A percentile compares a stretch with the other conserved stretches of the same genome.
Evolutionary conservation across 2,888 invertebrate species (phyloP).

Genomic region (Nezara viridula): DNA sequence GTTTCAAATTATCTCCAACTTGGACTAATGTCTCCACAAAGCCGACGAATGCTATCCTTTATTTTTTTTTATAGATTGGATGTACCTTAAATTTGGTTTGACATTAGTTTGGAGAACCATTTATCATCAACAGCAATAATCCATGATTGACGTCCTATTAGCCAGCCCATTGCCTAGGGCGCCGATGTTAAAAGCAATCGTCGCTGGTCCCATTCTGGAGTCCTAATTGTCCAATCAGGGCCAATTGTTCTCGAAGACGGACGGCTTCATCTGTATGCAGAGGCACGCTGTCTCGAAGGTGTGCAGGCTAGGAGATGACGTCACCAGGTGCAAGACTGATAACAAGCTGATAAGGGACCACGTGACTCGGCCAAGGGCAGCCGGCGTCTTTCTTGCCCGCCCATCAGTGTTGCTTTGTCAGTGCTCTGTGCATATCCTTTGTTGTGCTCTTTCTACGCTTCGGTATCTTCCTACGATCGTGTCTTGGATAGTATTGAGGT

Average conservation of each 20-base stretch:
- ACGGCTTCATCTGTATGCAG: background rate
- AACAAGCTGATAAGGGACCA: slow-evolving; percentile 37
- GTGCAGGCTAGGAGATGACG: background rate
- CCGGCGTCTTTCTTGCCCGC: slow-evolving; percentile 37
- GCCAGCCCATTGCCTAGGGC: background rate
- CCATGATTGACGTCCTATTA: background rate
- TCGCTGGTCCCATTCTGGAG: background rate
- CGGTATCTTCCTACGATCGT: background rate
- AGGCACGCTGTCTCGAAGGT: slow-evolving; percentile 5
- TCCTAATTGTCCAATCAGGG: slow-evolving; percentile 20
- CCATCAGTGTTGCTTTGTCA: slow-evolving; percentile 44
- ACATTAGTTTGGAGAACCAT: background rate
- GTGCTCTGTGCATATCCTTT: slow-evolving; percentile 29
- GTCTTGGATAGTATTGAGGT: background rate
- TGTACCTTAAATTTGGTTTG: no score
- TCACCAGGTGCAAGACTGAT: slow-evolving; percentile 44
- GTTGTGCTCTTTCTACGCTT: slow-evolving; percentile 22
- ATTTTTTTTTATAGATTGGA: no score
- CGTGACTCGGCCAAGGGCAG: slow-evolving; percentile 44
- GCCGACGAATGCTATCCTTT: no score
- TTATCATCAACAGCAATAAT: background rate
- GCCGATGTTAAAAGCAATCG: background rate
- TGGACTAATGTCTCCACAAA: no score
- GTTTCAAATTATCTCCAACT: no score
- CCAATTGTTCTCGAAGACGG: slow-evolving; percentile 2